These are phyloP conservation scores for Caloenas nicobarica DNA, from an alignment of 2,113 vertebrate genomes.

Conservation along the genomic window DNA sequence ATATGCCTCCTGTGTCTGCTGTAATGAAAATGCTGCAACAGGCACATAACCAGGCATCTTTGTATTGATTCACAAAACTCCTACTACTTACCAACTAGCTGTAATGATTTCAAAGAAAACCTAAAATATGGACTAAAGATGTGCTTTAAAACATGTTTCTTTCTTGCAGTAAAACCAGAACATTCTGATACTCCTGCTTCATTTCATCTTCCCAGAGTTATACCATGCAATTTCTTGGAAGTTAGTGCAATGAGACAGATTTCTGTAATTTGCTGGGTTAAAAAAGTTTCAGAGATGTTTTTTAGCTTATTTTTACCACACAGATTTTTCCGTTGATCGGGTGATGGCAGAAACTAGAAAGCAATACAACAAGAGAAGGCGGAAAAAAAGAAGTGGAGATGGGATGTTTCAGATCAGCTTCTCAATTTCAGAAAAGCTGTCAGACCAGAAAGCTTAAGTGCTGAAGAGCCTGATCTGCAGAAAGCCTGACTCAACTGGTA, in stretches of 20 bases:
- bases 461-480: background rate
- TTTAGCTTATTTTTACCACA: background rate
- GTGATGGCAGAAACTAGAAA: background rate
- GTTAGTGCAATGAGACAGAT: background rate
- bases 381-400: fast-evolving
- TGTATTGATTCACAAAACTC: background rate
- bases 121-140: background rate
- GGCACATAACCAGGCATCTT: background rate
- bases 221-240: background rate
- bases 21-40: background rate
- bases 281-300: background rate
- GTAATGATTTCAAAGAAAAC: background rate
- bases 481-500: background rate
- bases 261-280: background rate
- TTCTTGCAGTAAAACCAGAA: background rate
- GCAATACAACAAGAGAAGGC: background rate
- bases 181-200: background rate
- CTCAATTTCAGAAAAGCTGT: background rate
- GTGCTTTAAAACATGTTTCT: background rate
- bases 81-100: background rate
- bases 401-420: background rate
- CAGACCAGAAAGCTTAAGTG: background rate
- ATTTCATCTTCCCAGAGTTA: background rate
- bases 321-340: background rate
- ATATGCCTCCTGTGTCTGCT: background rate